phyloP scores from a whole-genome alignment of 1,140 invertebrate genomes.

The Asbolus verrucosus region DNA sequence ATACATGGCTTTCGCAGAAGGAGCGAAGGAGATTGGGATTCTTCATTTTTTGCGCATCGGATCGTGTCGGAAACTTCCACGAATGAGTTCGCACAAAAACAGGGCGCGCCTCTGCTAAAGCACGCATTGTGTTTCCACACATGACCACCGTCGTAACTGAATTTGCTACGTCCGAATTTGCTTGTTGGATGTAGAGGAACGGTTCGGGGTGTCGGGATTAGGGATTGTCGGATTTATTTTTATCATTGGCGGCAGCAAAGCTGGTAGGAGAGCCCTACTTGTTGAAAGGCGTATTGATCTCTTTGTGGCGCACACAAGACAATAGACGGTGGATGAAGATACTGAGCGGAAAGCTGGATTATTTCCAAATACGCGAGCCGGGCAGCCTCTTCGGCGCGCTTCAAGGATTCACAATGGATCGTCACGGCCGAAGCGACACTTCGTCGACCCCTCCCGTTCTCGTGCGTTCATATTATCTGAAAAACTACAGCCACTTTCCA shows the following conservation, averaged over 20 bases:
- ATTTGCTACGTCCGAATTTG: too few species aligned
- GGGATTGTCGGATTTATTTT: conserved; percentile 16
- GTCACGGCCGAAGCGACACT: conserved; percentile 18
- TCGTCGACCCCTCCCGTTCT: conserved; percentile 23
- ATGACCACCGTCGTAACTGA: too few species aligned
- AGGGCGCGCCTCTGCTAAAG: too few species aligned
- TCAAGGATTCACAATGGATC: conserved; percentile 31
- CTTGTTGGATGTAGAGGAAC: too few species aligned
- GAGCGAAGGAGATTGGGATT: too few species aligned
- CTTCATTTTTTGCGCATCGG: too few species aligned
- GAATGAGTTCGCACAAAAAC: too few species aligned
- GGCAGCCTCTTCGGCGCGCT: conserved; percentile 32
- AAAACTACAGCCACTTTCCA: conserved; percentile 34
- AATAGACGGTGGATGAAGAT: conserved; percentile 35
- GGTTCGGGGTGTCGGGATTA: too few species aligned
- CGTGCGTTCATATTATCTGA: conserved; percentile 5
- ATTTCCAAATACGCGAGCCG: conserved; percentile 16
- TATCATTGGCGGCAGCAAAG: conserved; percentile 22
- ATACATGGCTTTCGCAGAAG: too few species aligned
- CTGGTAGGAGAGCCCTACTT: conserved; percentile 12
- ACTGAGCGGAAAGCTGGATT: conserved; percentile 36
- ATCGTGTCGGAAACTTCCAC: too few species aligned
- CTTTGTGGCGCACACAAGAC: conserved; percentile 33
- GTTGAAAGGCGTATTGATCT: conserved; percentile 34
- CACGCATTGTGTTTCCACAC: too few species aligned